Percentiles rank a stretch among this genome's conserved stretches.
phyloP scores from a whole-genome alignment of 2,113 vertebrate genomes.

The Hemicordylus capensis region DNA sequence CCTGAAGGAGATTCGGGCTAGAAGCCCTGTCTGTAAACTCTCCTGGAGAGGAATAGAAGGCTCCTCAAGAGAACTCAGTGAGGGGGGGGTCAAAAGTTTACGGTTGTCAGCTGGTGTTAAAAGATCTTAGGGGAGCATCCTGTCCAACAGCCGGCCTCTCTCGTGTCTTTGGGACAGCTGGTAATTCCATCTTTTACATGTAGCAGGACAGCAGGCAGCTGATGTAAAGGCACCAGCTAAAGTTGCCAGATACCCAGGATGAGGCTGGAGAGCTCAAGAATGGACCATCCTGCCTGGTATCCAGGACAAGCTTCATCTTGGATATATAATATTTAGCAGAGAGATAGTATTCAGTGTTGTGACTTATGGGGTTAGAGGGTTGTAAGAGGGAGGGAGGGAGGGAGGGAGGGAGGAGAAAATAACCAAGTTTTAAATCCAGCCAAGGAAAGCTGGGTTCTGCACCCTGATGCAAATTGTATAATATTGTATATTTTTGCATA shows the following conservation, averaged over 20 bases:
- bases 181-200: conserved; percentile 5
- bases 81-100: conserved; percentile 48
- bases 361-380: too few relatives aligned
- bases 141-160: neutral
- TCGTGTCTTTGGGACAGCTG: neutral
- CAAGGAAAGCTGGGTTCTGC: too few relatives aligned
- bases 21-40: too few relatives aligned
- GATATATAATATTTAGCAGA: neutral
- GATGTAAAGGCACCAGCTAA: conserved; percentile 28
- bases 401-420: too few relatives aligned
- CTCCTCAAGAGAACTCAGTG: conserved; percentile 41
- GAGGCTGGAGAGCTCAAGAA: neutral
- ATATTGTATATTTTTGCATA: too few relatives aligned
- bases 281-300: too few relatives aligned
- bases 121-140: neutral
- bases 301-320: neutral
- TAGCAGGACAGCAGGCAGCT: conserved; percentile 7
- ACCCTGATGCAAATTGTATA: too few relatives aligned
- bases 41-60: too few relatives aligned
- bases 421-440: too few relatives aligned
- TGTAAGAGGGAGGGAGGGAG: too few relatives aligned
- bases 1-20: too few relatives aligned
- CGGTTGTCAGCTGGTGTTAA: neutral
- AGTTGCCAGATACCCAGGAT: neutral
- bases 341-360: too few relatives aligned